A percentile compares a stretch with the other conserved stretches of the same genome.
Evolutionary conservation across 2,888 invertebrate genomes (phyloP).

Genomic region (Idaea dimidiata): DNA sequence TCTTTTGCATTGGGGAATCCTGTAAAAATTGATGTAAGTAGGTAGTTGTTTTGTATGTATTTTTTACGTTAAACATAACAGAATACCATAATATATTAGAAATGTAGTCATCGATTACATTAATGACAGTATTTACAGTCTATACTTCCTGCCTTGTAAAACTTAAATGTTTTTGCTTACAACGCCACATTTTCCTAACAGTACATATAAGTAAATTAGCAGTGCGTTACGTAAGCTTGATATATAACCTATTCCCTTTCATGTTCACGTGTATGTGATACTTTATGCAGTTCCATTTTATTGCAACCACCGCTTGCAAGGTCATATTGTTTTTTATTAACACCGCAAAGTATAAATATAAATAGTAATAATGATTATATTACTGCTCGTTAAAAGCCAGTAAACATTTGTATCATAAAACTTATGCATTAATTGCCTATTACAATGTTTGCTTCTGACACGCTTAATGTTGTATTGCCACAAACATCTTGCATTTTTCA

Average conservation of each 20-base stretch:
- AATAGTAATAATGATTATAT: constrained; percentile 2
- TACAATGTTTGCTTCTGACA: neutral
- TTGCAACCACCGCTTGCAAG: constrained; percentile 18
- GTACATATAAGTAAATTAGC: neutral
- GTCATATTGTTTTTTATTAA: constrained; percentile 14
- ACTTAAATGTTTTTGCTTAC: constrained; percentile 19
- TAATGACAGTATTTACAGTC: constrained; percentile 13
- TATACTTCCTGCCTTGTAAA: constrained; percentile 28
- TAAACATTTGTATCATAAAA: constrained; percentile 10
- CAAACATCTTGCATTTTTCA: constrained; percentile 9
- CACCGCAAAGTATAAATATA: constrained; percentile 16
- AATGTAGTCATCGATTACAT: constrained; percentile 9
- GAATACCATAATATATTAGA: neutral
- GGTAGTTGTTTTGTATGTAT: too few relatives aligned
- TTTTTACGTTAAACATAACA: neutral
- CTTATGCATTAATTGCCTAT: constrained; percentile 6
- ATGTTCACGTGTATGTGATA: constrained; percentile 16
- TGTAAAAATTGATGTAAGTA: too few relatives aligned
- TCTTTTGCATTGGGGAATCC: too few relatives aligned
- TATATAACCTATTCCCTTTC: constrained; percentile 12
- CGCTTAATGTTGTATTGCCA: constrained; percentile 6
- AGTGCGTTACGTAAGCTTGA: constrained; percentile 10
- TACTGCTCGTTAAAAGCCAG: constrained; percentile 5
- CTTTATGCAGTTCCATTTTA: constrained; percentile 16
- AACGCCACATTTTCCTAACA: constrained; percentile 19